Conservation (phyloP, 92 coral and sea anemone species). For the Porites rus region DNA sequence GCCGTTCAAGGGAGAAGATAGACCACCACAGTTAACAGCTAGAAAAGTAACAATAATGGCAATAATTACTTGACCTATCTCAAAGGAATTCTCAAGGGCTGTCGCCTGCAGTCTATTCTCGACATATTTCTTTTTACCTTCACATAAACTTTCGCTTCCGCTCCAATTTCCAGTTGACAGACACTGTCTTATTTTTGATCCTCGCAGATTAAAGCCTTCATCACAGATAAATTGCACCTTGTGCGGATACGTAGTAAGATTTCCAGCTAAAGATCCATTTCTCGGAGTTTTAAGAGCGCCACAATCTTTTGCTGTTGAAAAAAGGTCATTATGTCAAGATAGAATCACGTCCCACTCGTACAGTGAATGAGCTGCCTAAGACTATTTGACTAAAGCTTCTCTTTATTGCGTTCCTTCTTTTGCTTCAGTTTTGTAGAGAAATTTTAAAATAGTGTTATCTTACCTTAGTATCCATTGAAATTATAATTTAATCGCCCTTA, state of each 20-base stretch:
- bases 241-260: slow-evolving; percentile 49
- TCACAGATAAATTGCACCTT: slow-evolving; percentile 34
- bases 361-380: too few species aligned
- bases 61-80: too few species aligned
- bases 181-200: slow-evolving; percentile 43
- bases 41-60: not conserved
- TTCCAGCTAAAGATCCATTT: slow-evolving; percentile 55
- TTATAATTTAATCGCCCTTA: too few species aligned
- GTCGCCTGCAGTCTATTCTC: too few species aligned
- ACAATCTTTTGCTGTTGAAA: slow-evolving; percentile 46
- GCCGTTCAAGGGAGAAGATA: slow-evolving; percentile 23
- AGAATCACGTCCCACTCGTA: too few species aligned
- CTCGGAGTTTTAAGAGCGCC: slow-evolving; percentile 44
- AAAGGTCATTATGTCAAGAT: not conserved
- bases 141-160: slow-evolving; percentile 25
- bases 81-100: not conserved
- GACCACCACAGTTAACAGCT: slow-evolving; percentile 45
- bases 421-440: too few species aligned
- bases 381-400: too few species aligned
- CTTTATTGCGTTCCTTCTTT: too few species aligned
- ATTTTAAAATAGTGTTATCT: too few species aligned
- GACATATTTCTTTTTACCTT: not conserved
- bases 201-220: slow-evolving; percentile 31
- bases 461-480: too few species aligned
- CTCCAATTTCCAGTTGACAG: slow-evolving; percentile 47